phyloP scores from a whole-genome alignment of 2,888 invertebrate species.

The Rhagonycha lutea region DNA sequence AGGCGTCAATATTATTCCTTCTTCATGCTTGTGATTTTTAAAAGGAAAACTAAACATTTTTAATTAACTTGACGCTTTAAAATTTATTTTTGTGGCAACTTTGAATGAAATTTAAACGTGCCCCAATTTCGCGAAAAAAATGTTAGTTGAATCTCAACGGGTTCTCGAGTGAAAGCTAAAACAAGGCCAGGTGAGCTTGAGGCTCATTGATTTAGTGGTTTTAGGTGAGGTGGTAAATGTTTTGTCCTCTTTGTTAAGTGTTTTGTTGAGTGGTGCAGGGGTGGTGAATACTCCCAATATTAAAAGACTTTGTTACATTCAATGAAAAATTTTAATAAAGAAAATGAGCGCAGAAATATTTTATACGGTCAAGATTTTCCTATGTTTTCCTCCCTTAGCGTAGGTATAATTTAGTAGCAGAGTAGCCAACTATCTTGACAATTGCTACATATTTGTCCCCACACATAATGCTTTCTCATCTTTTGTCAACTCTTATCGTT shows the following conservation, averaged over 20 bases:
- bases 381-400: slow-evolving; percentile 17
- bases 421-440: slow-evolving; percentile 36
- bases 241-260: slow-evolving; percentile 33
- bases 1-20: not conserved
- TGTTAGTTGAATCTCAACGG: slow-evolving; percentile 12
- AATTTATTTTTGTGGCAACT: not conserved
- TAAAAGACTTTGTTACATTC: not conserved
- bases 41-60: slow-evolving; percentile 1
- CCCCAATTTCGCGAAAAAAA: slow-evolving; percentile 3
- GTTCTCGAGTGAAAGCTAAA: slow-evolving; percentile 15
- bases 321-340: not conserved
- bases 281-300: slow-evolving; percentile 5
- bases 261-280: slow-evolving; percentile 21
- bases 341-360: not conserved
- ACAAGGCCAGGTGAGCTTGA: slow-evolving; percentile 20
- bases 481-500: slow-evolving; percentile 34
- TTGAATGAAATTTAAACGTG: slow-evolving; percentile 2
- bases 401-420: slow-evolving; percentile 35
- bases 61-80: slow-evolving; percentile 2
- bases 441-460: slow-evolving; percentile 42
- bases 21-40: not conserved
- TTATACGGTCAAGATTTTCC: slow-evolving; percentile 13
- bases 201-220: slow-evolving; percentile 32
- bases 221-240: slow-evolving; percentile 32
- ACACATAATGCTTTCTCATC: slow-evolving; percentile 37